These are phyloP conservation scores for Zophobas morio DNA, from an alignment of 1,140 invertebrate genomes.

Conservation along the genomic window DNA sequence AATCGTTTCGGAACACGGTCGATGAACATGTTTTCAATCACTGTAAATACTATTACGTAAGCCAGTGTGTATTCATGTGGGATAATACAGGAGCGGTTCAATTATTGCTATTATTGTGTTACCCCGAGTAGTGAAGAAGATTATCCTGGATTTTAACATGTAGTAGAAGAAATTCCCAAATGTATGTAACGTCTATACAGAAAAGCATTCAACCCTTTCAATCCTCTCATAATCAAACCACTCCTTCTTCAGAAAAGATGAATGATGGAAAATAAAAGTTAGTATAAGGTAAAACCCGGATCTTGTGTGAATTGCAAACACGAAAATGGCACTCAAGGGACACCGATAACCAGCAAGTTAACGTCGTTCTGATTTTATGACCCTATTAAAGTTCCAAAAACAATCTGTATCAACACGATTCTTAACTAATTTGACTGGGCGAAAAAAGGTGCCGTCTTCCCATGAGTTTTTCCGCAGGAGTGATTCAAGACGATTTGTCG, in stretches of 20 bases:
- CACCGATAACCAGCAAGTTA: constrained; percentile 17
- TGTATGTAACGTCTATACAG: constrained; percentile 59
- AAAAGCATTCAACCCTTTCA: constrained; percentile 25
- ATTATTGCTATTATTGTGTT: constrained; percentile 65
- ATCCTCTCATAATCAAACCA: constrained; percentile 21
- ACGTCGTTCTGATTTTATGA: constrained; percentile 16
- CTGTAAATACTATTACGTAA: constrained; percentile 64
- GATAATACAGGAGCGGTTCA: constrained; percentile 62
- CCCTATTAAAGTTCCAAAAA: constrained; percentile 20
- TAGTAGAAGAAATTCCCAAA: constrained; percentile 60
- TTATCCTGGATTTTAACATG: constrained; percentile 65
- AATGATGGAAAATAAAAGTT: constrained; percentile 40
- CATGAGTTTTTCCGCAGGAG: background rate
- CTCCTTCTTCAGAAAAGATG: constrained; percentile 4
- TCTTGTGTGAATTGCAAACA: constrained; percentile 27
- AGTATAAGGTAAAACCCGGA: constrained; percentile 24
- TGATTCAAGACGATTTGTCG: constrained; percentile 11
- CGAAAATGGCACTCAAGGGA: constrained; percentile 17
- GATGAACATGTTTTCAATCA: constrained; percentile 64
- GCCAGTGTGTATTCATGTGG: constrained; percentile 63
- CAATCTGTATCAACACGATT: background rate
- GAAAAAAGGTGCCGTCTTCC: background rate
- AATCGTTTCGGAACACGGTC: constrained; percentile 51
- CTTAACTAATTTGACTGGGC: constrained; percentile 18
- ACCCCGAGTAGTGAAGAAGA: constrained; percentile 58